Evolutionary conservation across 2,888 invertebrate genomes (phyloP).

Genomic region (Caenorhabditis sp.): DNA sequence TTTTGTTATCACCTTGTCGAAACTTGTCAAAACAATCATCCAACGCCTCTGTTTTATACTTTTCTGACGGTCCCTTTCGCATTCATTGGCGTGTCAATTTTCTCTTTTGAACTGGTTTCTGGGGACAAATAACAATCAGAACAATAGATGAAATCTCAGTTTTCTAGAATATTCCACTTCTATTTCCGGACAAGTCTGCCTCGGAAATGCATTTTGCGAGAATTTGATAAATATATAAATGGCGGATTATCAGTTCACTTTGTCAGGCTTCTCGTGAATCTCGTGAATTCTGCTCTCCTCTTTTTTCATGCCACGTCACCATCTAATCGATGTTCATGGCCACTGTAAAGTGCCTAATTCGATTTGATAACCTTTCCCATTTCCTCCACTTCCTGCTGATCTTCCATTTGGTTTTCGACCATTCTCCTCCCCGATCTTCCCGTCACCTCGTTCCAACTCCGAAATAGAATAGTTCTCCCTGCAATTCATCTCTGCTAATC

Average conservation of each 20-base stretch:
- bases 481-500: background rate
- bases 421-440: background rate
- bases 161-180: no score
- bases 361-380: constrained; percentile 35
- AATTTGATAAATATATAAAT: no score
- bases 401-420: constrained; percentile 20
- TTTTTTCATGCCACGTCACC: background rate
- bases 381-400: background rate
- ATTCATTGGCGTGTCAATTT: no score
- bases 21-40: constrained; percentile 11
- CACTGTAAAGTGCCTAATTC: constrained; percentile 30
- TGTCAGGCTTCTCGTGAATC: no score
- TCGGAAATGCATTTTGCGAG: no score
- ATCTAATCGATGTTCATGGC: constrained; percentile 9
- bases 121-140: no score
- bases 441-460: background rate
- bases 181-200: no score
- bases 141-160: no score
- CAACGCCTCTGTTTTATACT: background rate
- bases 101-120: no score
- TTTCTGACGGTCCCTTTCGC: background rate
- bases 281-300: no score
- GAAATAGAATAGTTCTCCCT: constrained; percentile 24
- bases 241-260: no score
- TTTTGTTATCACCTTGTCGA: no score